Percentiles rank a stretch among this genome's conserved stretches.
Conservation (phyloP, 2,113 vertebrate genomes). For the Tiliqua scincoides region DNA sequence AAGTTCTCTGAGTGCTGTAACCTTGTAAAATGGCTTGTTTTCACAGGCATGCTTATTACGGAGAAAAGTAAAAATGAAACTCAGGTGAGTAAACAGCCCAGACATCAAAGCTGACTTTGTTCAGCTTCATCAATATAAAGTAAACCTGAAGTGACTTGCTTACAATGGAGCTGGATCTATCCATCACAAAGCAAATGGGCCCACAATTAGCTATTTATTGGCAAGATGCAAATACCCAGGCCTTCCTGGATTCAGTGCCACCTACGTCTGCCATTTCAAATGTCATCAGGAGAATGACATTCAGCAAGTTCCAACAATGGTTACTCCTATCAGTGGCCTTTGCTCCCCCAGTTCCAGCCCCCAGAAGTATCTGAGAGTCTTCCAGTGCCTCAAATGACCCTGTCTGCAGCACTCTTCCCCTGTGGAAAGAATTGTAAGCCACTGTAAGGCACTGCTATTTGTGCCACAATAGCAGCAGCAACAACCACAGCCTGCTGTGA, state of each 20-base stretch:
- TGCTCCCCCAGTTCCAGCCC: too few relatives aligned
- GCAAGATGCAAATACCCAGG: background rate
- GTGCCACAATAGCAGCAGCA: too few relatives aligned
- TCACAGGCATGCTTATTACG: conserved; percentile 44
- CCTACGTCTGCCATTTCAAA: background rate
- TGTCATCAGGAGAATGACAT: background rate
- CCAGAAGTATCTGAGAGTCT: too few relatives aligned
- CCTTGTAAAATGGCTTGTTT: conserved; percentile 61
- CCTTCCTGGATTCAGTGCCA: background rate
- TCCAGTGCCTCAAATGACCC: too few relatives aligned
- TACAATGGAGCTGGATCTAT: conserved; percentile 19
- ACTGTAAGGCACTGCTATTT: too few relatives aligned
- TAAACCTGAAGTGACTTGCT: conserved; percentile 17
- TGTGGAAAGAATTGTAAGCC: too few relatives aligned
- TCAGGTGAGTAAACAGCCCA: conserved; percentile 36
- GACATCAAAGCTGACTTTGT: conserved; percentile 27
- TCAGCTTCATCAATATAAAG: conserved; percentile 35
- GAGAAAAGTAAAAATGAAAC: conserved; percentile 50
- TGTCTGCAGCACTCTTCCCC: too few relatives aligned
- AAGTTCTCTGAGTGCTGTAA: conserved; percentile 42
- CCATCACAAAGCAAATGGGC: background rate
- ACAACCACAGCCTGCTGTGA: too few relatives aligned
- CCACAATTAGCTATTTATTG: background rate
- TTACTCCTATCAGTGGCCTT: too few relatives aligned
- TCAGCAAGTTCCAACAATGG: background rate